phyloP scores from a whole-genome alignment of 92 coral and sea anemone species.

The Ricordea florida region DNA sequence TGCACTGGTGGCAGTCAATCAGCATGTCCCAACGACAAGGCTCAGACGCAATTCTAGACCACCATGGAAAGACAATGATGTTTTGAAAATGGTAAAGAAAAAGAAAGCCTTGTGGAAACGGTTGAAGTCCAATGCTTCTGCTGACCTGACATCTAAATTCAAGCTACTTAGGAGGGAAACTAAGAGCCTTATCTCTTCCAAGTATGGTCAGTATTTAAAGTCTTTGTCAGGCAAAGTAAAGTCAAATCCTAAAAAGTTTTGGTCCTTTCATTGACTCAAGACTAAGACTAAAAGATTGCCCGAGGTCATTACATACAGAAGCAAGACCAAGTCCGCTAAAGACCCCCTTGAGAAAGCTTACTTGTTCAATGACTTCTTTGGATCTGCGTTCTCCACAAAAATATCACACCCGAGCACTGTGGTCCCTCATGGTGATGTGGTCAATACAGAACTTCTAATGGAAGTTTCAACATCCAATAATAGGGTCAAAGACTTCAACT shows the following conservation, averaged over 20 bases:
- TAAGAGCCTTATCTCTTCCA: slow-evolving; percentile 59
- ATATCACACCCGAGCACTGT: slow-evolving; percentile 4
- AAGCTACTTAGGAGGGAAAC: slow-evolving; percentile 48
- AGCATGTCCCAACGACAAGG: slow-evolving; percentile 21
- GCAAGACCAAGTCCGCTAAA: slow-evolving; percentile 21
- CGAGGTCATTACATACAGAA: slow-evolving; percentile 15
- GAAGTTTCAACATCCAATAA: slow-evolving; percentile 22
- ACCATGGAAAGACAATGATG: slow-evolving; percentile 54
- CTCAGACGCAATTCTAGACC: slow-evolving; percentile 45
- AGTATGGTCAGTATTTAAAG: slow-evolving; percentile 41
- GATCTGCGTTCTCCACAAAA: background rate
- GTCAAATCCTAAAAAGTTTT: slow-evolving; percentile 11
- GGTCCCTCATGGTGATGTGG: slow-evolving; percentile 8
- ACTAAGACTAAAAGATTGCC: slow-evolving; percentile 39
- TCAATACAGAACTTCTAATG: slow-evolving; percentile 15
- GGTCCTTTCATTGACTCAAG: slow-evolving; percentile 43
- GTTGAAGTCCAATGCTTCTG: slow-evolving; percentile 34
- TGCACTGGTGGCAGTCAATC: too few species aligned
- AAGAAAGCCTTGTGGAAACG: slow-evolving; percentile 57
- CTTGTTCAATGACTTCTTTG: slow-evolving; percentile 46
- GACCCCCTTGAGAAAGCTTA: slow-evolving; percentile 41
- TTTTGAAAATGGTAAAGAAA: slow-evolving; percentile 44
- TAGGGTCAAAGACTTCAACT: slow-evolving; percentile 25
- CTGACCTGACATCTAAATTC: slow-evolving; percentile 33
- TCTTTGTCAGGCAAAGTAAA: slow-evolving; percentile 20